Evolutionary conservation across 2,797 vertebrate species (phyloP).

Genomic region (Oreonectes daqikongensis): DNA sequence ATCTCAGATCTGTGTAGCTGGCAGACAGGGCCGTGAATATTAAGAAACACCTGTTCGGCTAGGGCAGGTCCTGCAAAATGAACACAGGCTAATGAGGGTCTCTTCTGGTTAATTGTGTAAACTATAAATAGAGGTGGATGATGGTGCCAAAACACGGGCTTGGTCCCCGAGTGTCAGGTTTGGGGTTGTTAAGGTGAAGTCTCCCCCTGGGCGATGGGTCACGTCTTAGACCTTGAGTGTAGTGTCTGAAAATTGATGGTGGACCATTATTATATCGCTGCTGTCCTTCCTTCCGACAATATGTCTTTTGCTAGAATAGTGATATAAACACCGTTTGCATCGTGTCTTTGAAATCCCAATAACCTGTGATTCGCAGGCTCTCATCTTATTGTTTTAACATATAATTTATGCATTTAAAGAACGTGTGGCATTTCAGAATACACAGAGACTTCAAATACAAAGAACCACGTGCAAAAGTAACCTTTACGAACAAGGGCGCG

Average conservation of each 20-base stretch:
- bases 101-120: constrained; percentile 80
- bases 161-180: constrained; percentile 27
- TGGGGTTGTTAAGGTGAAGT: constrained; percentile 24
- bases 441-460: too few relatives aligned
- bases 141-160: constrained; percentile 26
- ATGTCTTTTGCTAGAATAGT: not conserved
- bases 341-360: too few relatives aligned
- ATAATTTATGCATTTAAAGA: too few relatives aligned
- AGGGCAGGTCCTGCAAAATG: constrained; percentile 76
- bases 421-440: too few relatives aligned
- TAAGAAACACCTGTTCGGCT: constrained; percentile 82
- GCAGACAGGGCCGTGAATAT: constrained; percentile 77
- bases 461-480: too few relatives aligned
- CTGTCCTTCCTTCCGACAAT: too few relatives aligned
- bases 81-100: constrained; percentile 82
- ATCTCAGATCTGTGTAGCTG: constrained; percentile 75
- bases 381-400: too few relatives aligned
- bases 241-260: constrained; percentile 35
- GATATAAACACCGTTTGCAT: too few relatives aligned
- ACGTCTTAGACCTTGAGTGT: constrained; percentile 57
- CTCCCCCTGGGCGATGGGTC: constrained; percentile 19
- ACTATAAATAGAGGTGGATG: constrained; percentile 78
- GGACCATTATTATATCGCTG: not conserved
- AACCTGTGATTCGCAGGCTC: too few relatives aligned
- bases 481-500: not conserved